Evolutionary conservation across 2,888 invertebrate species (phyloP).

Genomic region (Agrotis puta): DNA sequence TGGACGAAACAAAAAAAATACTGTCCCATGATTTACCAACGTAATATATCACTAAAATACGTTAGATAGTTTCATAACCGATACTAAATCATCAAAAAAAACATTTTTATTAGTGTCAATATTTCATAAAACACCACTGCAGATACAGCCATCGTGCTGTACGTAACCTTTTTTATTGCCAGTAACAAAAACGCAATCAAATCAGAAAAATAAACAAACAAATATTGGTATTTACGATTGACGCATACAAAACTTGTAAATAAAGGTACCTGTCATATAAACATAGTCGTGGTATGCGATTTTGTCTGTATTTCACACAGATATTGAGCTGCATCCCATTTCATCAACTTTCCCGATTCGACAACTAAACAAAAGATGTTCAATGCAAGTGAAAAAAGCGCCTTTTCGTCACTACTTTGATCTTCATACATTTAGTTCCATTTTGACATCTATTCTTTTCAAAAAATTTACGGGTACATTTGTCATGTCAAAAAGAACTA

Average conservation of each 20-base stretch:
- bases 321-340: too few relatives aligned
- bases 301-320: not conserved
- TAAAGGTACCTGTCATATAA: constrained; percentile 19
- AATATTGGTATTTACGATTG: constrained; percentile 44
- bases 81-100: constrained; percentile 21
- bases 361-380: too few relatives aligned
- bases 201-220: constrained; percentile 45
- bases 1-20: not conserved
- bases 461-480: too few relatives aligned
- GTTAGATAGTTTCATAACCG: constrained; percentile 2
- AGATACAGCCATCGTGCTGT: constrained; percentile 34
- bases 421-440: too few relatives aligned
- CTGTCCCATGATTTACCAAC: not conserved
- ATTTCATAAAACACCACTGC: constrained; percentile 42
- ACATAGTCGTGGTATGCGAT: not conserved
- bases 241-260: constrained; percentile 32
- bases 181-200: constrained; percentile 53
- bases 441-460: too few relatives aligned
- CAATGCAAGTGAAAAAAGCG: too few relatives aligned
- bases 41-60: not conserved
- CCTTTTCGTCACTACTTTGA: too few relatives aligned
- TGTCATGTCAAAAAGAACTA: too few relatives aligned
- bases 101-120: constrained; percentile 14
- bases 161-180: constrained; percentile 38
- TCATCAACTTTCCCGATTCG: too few relatives aligned